These are phyloP conservation scores for Prunella strophiata DNA, from an alignment of 2,797 vertebrate genomes.

Conservation along the genomic window DNA sequence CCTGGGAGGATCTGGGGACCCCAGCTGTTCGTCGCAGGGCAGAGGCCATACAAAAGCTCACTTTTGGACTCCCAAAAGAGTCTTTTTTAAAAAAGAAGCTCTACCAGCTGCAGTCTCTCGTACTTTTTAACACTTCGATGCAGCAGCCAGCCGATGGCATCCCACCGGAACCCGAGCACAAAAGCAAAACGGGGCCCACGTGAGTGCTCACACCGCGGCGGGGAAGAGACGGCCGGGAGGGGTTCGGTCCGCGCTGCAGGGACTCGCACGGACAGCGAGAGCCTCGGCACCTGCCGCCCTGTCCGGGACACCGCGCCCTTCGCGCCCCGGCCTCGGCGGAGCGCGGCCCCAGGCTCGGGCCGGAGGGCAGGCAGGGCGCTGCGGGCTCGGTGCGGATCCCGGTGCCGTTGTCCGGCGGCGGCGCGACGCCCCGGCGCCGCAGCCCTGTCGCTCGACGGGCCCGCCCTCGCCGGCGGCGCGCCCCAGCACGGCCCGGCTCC, in stretches of 20 bases:
- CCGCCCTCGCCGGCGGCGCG: too few relatives aligned
- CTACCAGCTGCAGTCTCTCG: background rate
- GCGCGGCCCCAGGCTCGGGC: background rate
- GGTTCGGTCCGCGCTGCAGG: accelerated
- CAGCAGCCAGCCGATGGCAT: accelerated
- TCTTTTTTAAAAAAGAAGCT: too few relatives aligned
- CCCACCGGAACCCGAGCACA: accelerated
- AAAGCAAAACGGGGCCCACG: accelerated
- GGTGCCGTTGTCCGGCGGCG: background rate
- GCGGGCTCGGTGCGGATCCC: background rate
- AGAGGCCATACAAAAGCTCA: background rate
- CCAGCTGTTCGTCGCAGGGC: accelerated
- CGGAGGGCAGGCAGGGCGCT: background rate
- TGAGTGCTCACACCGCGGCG: accelerated
- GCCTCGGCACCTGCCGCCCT: background rate
- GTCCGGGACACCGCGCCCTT: background rate
- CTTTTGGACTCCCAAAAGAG: too few relatives aligned
- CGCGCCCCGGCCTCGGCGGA: background rate
- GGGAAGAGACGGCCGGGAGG: too few relatives aligned
- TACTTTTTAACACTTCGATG: accelerated
- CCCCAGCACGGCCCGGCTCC: too few relatives aligned
- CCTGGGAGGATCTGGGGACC: background rate
- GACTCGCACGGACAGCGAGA: background rate
- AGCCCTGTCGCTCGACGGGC: too few relatives aligned
- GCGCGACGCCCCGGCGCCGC: too few relatives aligned